Evolutionary conservation across 2,888 invertebrate genomes (phyloP).

Genomic region (Ephialtes manifestator): DNA sequence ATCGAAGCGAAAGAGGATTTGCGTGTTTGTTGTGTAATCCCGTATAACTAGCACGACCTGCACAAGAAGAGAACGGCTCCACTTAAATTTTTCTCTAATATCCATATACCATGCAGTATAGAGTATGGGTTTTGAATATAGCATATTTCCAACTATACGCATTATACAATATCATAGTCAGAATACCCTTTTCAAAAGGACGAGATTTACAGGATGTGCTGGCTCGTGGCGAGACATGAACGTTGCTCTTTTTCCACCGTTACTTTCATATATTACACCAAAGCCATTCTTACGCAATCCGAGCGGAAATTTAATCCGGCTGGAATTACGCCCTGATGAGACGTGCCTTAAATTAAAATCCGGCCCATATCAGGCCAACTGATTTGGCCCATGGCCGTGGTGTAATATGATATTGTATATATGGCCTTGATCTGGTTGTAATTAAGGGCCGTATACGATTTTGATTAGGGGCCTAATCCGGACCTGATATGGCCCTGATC

Average conservation of each 20-base stretch:
- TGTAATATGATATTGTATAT: no score
- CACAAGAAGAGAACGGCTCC: constrained; percentile 13
- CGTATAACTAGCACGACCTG: background rate
- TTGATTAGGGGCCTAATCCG: no score
- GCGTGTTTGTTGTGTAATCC: constrained; percentile 15
- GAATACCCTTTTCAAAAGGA: background rate
- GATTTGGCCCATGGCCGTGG: no score
- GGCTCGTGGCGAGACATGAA: background rate
- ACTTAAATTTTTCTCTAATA: constrained; percentile 2
- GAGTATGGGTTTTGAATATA: background rate
- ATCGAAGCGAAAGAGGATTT: constrained; percentile 61
- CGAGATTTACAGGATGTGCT: background rate
- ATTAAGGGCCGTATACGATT: no score
- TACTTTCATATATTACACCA: background rate
- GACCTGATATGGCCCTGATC: no score
- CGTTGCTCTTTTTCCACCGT: background rate
- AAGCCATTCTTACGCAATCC: no score
- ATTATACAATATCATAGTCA: background rate
- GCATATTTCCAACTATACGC: background rate
- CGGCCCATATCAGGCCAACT: no score
- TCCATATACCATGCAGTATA: background rate
- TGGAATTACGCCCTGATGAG: no score
- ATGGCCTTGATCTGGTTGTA: no score
- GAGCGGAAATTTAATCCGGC: no score
- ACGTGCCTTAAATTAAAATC: no score